Evolutionary conservation across 2,888 invertebrate genomes (phyloP), one percentile per base, ranked within the genome.

Genomic region (Lasioglossum zephyrum): DNA sequence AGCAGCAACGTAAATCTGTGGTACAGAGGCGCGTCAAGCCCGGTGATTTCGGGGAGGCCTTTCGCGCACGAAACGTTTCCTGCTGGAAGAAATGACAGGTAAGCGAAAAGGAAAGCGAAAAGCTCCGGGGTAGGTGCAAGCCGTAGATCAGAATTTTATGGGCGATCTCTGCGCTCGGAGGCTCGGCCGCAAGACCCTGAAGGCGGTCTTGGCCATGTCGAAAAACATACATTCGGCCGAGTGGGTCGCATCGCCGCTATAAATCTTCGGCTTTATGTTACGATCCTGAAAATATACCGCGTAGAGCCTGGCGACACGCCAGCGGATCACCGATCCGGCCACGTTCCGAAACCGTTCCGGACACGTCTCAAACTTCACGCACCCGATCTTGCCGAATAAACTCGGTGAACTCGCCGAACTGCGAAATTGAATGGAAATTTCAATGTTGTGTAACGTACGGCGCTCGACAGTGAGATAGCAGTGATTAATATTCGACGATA

Each of bases 251-350:
- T 87, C 85, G 89, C 72, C 78, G 89, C 81, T 86, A 87, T 93
- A 93, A 93, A 93, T 93, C 93, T 90, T 89, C 79, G 88, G 89
- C 89, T 92, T 92, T 91, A 91, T 90, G 90, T 92, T 92, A 91
- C 90, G 89, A 91, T 92, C 89, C 79, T 89, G 90, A 92, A 93
- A 93, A 91, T 91, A 91, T 89, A 83, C 88, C 77, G 90, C 84
- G 87, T 89, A 88, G 90, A 77, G 88, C 79, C 86, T 91, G 92
- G 91, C 91, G 84, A 85, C 82, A 87, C 77, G 92, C 93, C 92
- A 91, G 77, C 44, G 74, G 81, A 57, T 79, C 39, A 44, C 47
- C 75, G 36, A 26, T 73, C 47, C 13, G 73, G 66, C 26, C 47
- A 60, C 69, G 81, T 72, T 60, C 70, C 47, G 53, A 39, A 47